Base-by-base conservation (phyloP, 2,888 invertebrate genomes). In the Drosophila siamana region DNA sequence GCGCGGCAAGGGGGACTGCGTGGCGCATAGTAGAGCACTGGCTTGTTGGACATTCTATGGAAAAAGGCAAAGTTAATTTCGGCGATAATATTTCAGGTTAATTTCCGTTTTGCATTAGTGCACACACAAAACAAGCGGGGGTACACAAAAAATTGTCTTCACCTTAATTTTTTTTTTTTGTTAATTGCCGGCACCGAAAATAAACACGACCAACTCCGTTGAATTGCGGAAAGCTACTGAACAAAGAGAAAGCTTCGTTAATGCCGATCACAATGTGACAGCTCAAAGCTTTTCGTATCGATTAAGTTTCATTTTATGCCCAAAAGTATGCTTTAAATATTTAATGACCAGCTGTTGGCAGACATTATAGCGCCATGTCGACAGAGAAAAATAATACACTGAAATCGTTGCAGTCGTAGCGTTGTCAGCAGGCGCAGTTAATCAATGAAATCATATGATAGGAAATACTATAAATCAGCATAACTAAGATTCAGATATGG, bases 1-100 rank as follows among this genome's bases (percentile, higher is more conserved):
- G 94, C 91, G 5, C 95, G 93, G 91, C 95, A 95, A 6, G 95
- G 95, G 1, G 94, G 93, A 78, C 95, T 95, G 84, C 94, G 94
- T 11, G 93, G 93, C 24, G 93, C 83, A 87, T 94, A 94, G 91
- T 95, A 95, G 48, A 95, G 92, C 81, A 91, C 79, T 28, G 92
- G 92, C 79, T 92, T 91, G 8, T 50, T 56, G 28, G 88, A 60
- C 91, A 91, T 91, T 11, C 65, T 75, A 5, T 16, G 13, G 16
- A 7, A n/a, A 0, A 19, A 7, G 11, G 11, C 24, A 22, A 16
- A 26, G 16, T 47, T 46, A 16, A 7, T 52, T 38, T 24, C 3
- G 15, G 9, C 15, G 6, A 47, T 47, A 51, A 46, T 44, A 4
- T 55, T 48, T 62, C 15, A 30, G 24, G 43, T 69, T 61, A 48